A percentile compares a stretch with the other conserved stretches of the same genome.
Evolutionary conservation across 2,888 invertebrate species (phyloP).

Genomic region (Asteroscopus sphinx): DNA sequence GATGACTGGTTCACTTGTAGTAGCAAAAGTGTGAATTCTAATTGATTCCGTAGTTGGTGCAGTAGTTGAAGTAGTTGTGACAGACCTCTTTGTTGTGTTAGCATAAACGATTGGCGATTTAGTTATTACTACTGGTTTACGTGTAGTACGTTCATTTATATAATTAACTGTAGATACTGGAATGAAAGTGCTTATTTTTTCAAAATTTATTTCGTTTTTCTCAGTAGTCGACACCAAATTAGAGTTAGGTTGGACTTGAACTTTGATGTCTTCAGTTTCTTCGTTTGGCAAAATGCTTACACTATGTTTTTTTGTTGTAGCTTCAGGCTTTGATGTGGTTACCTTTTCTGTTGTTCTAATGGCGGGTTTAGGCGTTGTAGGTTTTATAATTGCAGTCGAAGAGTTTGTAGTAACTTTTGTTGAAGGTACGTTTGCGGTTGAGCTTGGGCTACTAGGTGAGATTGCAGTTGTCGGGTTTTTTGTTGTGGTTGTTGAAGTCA

Average conservation of each 20-base stretch:
- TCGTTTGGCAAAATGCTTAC: constrained; percentile 55
- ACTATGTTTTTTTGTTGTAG: constrained; percentile 50
- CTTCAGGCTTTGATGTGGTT: constrained; percentile 52
- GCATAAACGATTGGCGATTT: constrained; percentile 48
- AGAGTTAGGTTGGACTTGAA: constrained; percentile 53
- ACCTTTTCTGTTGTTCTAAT: constrained; percentile 53
- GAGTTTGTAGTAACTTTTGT: constrained; percentile 26
- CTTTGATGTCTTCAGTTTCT: constrained; percentile 46
- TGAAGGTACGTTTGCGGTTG: constrained; percentile 9
- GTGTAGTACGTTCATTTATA: constrained; percentile 71
- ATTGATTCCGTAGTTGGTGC: constrained; percentile 31
- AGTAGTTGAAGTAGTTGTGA: constrained; percentile 49
- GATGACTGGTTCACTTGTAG: constrained; percentile 56
- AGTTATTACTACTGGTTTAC: constrained; percentile 61
- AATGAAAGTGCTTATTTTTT: constrained; percentile 77
- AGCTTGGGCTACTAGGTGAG: constrained; percentile 37
- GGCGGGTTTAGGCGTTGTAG: constrained; percentile 36
- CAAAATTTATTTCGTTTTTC: constrained; percentile 65
- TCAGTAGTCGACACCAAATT: constrained; percentile 63
- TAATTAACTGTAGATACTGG: constrained; percentile 76
- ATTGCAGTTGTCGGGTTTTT: constrained; percentile 31
- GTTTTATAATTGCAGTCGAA: constrained; percentile 45
- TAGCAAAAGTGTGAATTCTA: constrained; percentile 24
- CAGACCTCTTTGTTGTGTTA: constrained; percentile 52
- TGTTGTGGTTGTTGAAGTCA: constrained; percentile 42